These are phyloP conservation scores for Drosophila tsacasi DNA, from an alignment of 1,140 invertebrate species.

Conservation along the genomic window DNA sequence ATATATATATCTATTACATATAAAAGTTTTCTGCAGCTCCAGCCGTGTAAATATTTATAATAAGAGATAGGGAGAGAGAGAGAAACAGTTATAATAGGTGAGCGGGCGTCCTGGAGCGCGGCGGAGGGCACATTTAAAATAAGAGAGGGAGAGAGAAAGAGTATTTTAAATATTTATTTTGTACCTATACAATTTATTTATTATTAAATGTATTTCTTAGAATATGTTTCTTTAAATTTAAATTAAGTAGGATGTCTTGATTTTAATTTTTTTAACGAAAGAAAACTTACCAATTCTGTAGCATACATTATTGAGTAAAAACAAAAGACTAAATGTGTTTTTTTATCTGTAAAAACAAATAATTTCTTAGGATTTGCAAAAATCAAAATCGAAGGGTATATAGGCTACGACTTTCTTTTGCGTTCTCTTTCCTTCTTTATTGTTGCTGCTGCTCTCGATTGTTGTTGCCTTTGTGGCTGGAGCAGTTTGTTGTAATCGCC, in stretches of 20 bases:
- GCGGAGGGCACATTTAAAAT: too few relatives aligned
- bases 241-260: not conserved
- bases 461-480: conserved; percentile 59
- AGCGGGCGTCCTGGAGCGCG: too few relatives aligned
- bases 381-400: not conserved
- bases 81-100: too few relatives aligned
- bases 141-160: too few relatives aligned
- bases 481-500: conserved; percentile 70
- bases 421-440: conserved; percentile 2
- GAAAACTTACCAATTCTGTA: not conserved
- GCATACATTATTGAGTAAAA: conserved; percentile 1
- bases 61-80: too few relatives aligned
- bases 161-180: too few relatives aligned
- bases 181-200: too few relatives aligned
- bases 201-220: too few relatives aligned
- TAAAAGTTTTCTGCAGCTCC: too few relatives aligned
- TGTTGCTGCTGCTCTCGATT: conserved; percentile 66
- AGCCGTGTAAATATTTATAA: too few relatives aligned
- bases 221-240: not conserved
- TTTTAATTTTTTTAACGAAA: too few relatives aligned
- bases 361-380: not conserved
- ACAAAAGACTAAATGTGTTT: not conserved
- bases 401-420: not conserved
- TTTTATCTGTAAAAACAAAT: not conserved
- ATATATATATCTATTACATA: too few relatives aligned